phyloP scores from a whole-genome alignment of 1,140 invertebrate genomes.

The Medauroidea extradentata region DNA sequence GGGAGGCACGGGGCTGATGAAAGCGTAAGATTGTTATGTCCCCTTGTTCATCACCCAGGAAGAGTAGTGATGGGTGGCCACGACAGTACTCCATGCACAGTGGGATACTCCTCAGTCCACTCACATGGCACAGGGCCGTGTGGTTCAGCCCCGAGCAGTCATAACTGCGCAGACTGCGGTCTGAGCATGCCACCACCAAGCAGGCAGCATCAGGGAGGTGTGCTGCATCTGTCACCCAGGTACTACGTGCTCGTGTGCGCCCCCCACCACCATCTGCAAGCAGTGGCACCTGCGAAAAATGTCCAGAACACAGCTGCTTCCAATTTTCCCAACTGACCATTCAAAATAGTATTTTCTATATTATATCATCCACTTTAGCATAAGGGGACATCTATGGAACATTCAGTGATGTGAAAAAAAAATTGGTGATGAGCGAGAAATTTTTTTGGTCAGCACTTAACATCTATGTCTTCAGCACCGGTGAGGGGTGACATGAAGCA shows the following conservation, averaged over 20 bases:
- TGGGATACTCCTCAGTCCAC: conserved; percentile 45
- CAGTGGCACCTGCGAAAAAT: neutral
- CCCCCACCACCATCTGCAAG: neutral
- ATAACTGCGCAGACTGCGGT: conserved; percentile 50
- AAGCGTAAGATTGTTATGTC: conserved; percentile 44
- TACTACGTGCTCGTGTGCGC: conserved; percentile 11
- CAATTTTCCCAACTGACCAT: no score
- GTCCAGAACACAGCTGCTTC: no score
- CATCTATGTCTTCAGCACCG: no score
- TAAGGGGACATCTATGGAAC: no score
- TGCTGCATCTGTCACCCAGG: conserved; percentile 54
- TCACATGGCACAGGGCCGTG: conserved; percentile 47
- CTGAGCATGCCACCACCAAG: conserved; percentile 45
- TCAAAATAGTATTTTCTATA: no score
- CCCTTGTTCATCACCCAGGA: conserved; percentile 47
- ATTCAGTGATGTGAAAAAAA: no score
- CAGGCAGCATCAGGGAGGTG: conserved; percentile 48
- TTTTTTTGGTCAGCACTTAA: no score
- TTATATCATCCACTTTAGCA: no score
- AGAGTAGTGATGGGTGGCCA: conserved; percentile 37
- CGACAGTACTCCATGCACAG: neutral
- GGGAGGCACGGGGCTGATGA: conserved; percentile 41
- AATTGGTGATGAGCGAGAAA: no score
- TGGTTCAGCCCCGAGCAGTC: conserved; percentile 49
- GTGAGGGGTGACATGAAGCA: no score